Percentiles rank a stretch among this genome's conserved stretches.
Conservation (phyloP, 1,140 invertebrate species). For the Lutraria rhynchaena region DNA sequence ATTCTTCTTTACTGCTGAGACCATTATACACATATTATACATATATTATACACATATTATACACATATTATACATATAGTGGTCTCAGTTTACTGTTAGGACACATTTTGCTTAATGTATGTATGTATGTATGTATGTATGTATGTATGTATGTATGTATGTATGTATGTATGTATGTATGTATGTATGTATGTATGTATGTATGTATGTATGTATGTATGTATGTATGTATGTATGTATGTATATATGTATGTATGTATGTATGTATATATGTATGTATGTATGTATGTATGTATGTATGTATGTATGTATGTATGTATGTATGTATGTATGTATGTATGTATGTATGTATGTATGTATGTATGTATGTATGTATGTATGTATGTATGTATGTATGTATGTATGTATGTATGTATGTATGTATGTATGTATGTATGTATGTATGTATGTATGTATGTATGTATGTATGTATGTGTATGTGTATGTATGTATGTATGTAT, state of each 20-base stretch:
- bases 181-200: slow-evolving; percentile 54
- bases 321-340: slow-evolving; percentile 39
- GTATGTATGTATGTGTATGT: slow-evolving; percentile 36
- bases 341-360: slow-evolving; percentile 39
- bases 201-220: slow-evolving; percentile 54
- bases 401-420: slow-evolving; percentile 39
- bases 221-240: slow-evolving; percentile 54
- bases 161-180: slow-evolving; percentile 54
- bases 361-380: slow-evolving; percentile 39
- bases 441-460: slow-evolving; percentile 39
- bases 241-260: slow-evolving; percentile 53
- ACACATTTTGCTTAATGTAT: slow-evolving; percentile 5
- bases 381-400: slow-evolving; percentile 39
- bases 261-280: slow-evolving; percentile 53
- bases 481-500: slow-evolving; percentile 39
- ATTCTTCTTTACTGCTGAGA: no score
- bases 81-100: no score
- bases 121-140: slow-evolving; percentile 54
- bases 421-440: slow-evolving; percentile 39
- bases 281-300: slow-evolving; percentile 48
- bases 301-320: slow-evolving; percentile 39
- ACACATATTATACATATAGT: no score
- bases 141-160: slow-evolving; percentile 54
- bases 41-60: no score
- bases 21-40: no score